Evolutionary conservation across 2,113 vertebrate species (phyloP).

Genomic region (Ptyas mucosa): DNA sequence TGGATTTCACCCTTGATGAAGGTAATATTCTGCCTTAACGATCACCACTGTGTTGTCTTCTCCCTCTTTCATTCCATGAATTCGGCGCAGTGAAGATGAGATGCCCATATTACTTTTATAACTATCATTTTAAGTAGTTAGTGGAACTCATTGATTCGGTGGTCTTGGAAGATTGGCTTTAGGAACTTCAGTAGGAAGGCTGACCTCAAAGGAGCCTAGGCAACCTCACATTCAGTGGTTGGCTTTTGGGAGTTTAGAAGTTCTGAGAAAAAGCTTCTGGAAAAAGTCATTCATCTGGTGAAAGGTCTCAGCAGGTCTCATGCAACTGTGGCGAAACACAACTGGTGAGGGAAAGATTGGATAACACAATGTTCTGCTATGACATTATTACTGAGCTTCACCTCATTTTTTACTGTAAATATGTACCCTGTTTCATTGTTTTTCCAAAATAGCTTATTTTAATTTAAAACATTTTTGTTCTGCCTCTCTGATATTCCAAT

Average conservation of each 20-base stretch:
- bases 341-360: neutral
- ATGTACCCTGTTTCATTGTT: neutral
- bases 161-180: neutral
- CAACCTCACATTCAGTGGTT: neutral
- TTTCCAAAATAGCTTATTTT: neutral
- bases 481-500: neutral
- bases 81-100: neutral
- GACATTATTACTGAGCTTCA: neutral
- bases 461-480: neutral
- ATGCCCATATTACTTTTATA: neutral
- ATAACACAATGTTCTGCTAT: too few relatives aligned
- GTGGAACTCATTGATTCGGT: neutral
- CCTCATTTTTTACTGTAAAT: neutral
- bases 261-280: too few relatives aligned
- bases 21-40: neutral
- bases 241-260: neutral
- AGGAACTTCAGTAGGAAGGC: neutral
- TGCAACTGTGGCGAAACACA: neutral
- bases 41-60: neutral
- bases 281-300: neutral
- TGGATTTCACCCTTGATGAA: neutral
- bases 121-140: neutral
- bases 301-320: neutral
- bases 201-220: neutral
- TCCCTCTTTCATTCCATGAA: neutral